These are phyloP conservation scores for Mystacornis crossleyi DNA, from an alignment of 2,113 vertebrate species.

Conservation along the genomic window DNA sequence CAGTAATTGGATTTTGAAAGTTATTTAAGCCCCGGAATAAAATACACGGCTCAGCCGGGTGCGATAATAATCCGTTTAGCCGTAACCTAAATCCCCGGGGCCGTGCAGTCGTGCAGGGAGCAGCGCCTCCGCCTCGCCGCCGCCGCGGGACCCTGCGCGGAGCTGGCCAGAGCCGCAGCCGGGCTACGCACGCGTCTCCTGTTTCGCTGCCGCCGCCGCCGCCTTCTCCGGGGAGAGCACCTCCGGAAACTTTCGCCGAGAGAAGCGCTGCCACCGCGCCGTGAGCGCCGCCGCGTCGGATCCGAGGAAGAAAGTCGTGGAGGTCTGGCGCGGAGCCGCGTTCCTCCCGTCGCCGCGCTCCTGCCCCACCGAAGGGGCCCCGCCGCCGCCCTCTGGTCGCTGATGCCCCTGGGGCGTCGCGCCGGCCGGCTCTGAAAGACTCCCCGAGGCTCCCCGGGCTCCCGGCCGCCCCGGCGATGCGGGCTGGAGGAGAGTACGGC, in stretches of 20 bases:
- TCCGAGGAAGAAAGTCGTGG: not conserved
- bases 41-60: not conserved
- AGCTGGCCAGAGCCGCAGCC: not conserved
- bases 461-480: not conserved
- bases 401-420: conserved; percentile 39
- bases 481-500: not conserved
- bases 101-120: not conserved
- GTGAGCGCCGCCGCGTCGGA: not conserved
- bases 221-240: not conserved
- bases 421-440: conserved; percentile 1
- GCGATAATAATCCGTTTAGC: conserved; percentile 33
- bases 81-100: conserved; percentile 42
- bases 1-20: conserved; percentile 56
- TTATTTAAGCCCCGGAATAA: conserved; percentile 12
- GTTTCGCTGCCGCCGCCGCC: not conserved
- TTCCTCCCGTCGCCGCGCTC: not conserved
- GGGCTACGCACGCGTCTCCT: not conserved
- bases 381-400: not conserved
- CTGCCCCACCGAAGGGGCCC: not conserved
- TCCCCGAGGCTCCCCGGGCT: not conserved
- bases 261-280: not conserved
- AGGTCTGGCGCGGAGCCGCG: not conserved
- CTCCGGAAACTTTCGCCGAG: conserved; percentile 57
- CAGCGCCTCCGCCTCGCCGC: not conserved
- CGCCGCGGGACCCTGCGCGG: not conserved